Conservation (phyloP, 2,113 vertebrate species). For the Embiotoca jacksoni region DNA sequence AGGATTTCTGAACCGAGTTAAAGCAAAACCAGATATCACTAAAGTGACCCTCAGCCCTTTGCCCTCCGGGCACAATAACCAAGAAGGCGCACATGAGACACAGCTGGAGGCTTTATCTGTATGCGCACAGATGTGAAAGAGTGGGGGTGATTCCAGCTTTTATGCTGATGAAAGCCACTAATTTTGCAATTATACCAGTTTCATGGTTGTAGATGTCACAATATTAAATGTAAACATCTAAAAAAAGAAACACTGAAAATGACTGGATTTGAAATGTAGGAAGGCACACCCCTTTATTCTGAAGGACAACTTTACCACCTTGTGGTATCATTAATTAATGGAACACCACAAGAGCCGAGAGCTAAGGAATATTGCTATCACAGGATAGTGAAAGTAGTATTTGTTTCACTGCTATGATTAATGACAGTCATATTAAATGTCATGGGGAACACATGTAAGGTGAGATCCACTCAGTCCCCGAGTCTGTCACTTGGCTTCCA, state of each 20-base stretch:
- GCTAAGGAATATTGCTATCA: conserved; percentile 21
- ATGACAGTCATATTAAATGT: conserved; percentile 60
- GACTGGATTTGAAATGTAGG: not conserved
- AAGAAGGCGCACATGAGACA: conserved; percentile 28
- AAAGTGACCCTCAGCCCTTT: conserved; percentile 43
- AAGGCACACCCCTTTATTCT: not conserved
- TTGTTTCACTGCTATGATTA: conserved; percentile 59
- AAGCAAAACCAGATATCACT: conserved; percentile 50
- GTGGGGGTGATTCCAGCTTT: not conserved
- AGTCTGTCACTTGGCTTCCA: conserved; percentile 39
- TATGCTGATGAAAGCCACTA: not conserved
- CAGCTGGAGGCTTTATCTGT: not conserved
- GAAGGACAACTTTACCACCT: not conserved
- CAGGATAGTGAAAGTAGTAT: conserved; percentile 43
- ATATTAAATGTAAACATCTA: not conserved
- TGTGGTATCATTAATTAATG: conserved; percentile 22
- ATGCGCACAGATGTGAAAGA: not conserved
- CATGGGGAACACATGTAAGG: conserved; percentile 57
- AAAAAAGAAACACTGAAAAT: not conserved
- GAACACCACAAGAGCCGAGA: conserved; percentile 20
- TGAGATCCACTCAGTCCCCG: conserved; percentile 46
- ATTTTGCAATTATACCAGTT: not conserved
- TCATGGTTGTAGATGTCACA: not conserved
- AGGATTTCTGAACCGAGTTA: conserved; percentile 40
- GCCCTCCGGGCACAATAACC: conserved; percentile 30